phyloP scores from a whole-genome alignment of 2,888 invertebrate species.

The Chouioia cunea region DNA sequence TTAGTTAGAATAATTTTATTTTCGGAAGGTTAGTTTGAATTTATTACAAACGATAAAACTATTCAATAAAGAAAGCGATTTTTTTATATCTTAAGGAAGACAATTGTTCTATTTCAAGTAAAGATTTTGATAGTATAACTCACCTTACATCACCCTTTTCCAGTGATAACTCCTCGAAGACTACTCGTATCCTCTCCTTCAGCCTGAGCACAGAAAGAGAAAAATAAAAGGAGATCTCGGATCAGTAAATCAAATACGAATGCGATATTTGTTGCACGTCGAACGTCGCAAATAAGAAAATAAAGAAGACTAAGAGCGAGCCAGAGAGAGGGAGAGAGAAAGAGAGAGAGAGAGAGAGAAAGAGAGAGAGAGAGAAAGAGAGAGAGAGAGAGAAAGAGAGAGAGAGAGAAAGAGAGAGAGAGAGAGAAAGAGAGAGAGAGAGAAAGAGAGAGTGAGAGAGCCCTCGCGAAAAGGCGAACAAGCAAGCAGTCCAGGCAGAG shows the following conservation, averaged over 20 bases:
- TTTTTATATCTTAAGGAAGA: too few relatives aligned
- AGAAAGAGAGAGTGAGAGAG: not conserved
- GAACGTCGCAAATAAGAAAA: not conserved
- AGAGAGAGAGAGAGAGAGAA: not conserved
- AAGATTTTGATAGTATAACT: conserved; percentile 51
- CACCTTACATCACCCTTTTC: conserved; percentile 85
- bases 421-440: not conserved
- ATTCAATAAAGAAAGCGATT: too few relatives aligned
- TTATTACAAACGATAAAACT: too few relatives aligned
- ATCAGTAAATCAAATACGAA: conserved; percentile 19
- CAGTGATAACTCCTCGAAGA: conserved; percentile 84
- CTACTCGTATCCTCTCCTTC: conserved; percentile 83
- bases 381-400: not conserved
- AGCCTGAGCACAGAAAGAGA: conserved; percentile 69
- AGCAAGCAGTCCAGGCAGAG: too few relatives aligned
- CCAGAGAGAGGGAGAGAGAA: not conserved
- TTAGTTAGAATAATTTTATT: too few relatives aligned
- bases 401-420: conserved; percentile 1
- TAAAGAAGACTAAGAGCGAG: conserved; percentile 12
- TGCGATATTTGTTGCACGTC: not conserved
- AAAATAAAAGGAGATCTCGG: not conserved
- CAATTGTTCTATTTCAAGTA: too few relatives aligned
- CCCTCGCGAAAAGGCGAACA: not conserved
- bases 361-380: conserved; percentile 14
- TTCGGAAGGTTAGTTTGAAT: too few relatives aligned